phyloP scores from a whole-genome alignment of 2,113 vertebrate species.

The Gopherus evgoodei region DNA sequence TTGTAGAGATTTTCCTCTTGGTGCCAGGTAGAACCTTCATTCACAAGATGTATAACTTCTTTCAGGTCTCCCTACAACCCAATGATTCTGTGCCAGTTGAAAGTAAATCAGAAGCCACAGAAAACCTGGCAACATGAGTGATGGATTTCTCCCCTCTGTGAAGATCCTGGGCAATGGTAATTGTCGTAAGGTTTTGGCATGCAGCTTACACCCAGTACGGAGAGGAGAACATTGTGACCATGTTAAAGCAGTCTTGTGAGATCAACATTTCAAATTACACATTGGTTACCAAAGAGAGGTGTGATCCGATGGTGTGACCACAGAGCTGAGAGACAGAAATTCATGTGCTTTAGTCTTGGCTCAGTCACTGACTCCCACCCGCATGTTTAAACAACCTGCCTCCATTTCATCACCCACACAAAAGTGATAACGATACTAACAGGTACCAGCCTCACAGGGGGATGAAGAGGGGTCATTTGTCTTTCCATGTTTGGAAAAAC shows the following conservation, averaged over 20 bases:
- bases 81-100: neutral
- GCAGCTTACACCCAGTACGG: conserved; percentile 8
- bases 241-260: conserved; percentile 18
- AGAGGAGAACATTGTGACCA: neutral
- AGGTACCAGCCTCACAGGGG: neutral
- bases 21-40: neutral
- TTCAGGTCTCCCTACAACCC: neutral
- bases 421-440: neutral
- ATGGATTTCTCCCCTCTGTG: conserved; percentile 18
- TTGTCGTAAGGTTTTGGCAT: neutral
- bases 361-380: neutral
- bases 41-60: neutral
- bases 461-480: neutral
- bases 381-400: neutral
- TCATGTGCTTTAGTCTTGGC: fast-evolving
- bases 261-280: neutral
- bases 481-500: neutral
- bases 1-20: neutral
- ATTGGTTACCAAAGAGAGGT: fast-evolving
- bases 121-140: neutral
- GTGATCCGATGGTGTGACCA: neutral
- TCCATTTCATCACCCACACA: neutral
- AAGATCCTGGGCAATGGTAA: neutral
- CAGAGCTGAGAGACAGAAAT: fast-evolving
- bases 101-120: neutral